Percentiles rank a stretch among this genome's conserved stretches.
Evolutionary conservation across 2,797 vertebrate species (phyloP).

Genomic region (Microctenopoma steveboyesi): DNA sequence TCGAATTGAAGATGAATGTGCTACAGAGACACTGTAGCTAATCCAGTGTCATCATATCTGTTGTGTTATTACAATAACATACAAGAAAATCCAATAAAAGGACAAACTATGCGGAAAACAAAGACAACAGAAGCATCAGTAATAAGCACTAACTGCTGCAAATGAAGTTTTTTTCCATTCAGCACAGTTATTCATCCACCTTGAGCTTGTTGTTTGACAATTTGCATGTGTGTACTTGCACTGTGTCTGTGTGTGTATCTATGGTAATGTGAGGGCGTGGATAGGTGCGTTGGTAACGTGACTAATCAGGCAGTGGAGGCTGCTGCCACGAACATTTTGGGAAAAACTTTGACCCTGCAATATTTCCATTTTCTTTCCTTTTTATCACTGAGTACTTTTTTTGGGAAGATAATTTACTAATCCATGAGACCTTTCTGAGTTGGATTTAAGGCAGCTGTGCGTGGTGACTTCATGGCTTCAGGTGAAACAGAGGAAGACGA

Average conservation of each 20-base stretch:
- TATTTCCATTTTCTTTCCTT: neutral
- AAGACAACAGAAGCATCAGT: neutral
- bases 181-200: conserved; percentile 1
- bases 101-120: neutral
- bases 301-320: conserved; percentile 38
- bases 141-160: neutral
- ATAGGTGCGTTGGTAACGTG: conserved; percentile 39
- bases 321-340: neutral
- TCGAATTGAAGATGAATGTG: neutral
- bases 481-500: conserved; percentile 67
- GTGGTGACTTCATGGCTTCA: conserved; percentile 82
- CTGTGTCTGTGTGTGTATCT: conserved; percentile 15
- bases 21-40: too few species aligned
- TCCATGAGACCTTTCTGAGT: neutral
- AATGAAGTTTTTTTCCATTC: conserved; percentile 3
- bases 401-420: neutral
- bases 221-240: conserved; percentile 57
- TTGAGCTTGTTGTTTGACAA: conserved; percentile 29
- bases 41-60: neutral
- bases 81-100: neutral
- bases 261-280: conserved; percentile 48
- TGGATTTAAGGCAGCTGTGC: neutral
- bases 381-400: neutral
- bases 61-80: neutral
- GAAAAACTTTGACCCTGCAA: neutral